Base-by-base conservation (phyloP, 2,797 vertebrate species). In the Perodicticus potto region DNA sequence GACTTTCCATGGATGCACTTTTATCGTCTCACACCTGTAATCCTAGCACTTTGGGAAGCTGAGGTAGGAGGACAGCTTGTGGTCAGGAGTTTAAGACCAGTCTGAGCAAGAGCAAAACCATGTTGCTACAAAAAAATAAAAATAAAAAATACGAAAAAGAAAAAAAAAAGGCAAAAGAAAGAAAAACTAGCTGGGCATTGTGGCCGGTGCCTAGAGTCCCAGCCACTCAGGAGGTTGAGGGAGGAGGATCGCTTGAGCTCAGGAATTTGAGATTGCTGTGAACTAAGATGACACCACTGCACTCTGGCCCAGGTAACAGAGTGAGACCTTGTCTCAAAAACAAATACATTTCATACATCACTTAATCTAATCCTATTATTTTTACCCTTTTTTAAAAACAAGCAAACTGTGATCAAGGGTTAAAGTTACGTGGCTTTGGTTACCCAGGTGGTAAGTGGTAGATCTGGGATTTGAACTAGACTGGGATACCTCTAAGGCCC, bases 381-480 rank as follows among this genome's bases (percentile, higher is more conserved):
- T 96, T 94, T 81, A 32, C n/a, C 55, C 40, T 27, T 4, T 65
- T 74, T 88, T 88, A 55, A 65, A 86, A 86, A 32, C 59, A 37
- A 96, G 57, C 69, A 82, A 53, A 82, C 37, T 12, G 40, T 89
- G 69, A 34, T 59, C 7, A 65, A 17, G 57, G 73, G 84, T 72
- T 77, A 73, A 73, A 83, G n/a, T 82, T 83, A n/a, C 14, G 37
- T 0, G 19, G 78, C 43, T 27, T 1, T 8, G 11, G 86, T 92
- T 69, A 63, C 45, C 17, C 32, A 81, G 45, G 76, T 20, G 82
- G 86, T 23, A 85, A 80, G 61, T 13, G 55, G 45, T 49, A 57
- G 80, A 61, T 67, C 65, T 16, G 77, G 61, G 93, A 59, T 25
- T 53, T 82, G 65, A 82, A 63, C 57, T 40, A 70, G 32, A 77